Conservation (phyloP, 2,888 invertebrate species). For the Drosophila rellima region DNA sequence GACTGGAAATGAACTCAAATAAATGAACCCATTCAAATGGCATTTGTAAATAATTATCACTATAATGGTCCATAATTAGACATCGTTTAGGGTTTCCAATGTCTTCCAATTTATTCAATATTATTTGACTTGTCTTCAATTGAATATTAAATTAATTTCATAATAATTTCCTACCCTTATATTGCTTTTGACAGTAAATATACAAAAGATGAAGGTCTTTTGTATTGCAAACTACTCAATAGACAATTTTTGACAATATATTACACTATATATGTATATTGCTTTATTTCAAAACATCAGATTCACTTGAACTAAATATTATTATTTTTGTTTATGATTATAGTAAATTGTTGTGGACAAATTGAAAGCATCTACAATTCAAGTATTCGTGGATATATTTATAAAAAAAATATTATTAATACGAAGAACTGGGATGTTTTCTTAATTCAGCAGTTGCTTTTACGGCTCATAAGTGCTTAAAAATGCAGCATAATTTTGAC, state of each 20-base stretch:
- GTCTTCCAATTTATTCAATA: slow-evolving; percentile 18
- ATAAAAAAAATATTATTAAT: neutral
- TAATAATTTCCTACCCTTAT: no score
- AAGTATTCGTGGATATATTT: no score
- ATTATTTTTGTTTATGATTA: no score
- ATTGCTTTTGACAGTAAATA: no score
- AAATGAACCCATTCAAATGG: slow-evolving; percentile 21
- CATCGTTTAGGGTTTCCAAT: slow-evolving; percentile 10
- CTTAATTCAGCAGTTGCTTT: neutral
- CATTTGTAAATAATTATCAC: neutral
- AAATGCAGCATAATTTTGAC: neutral
- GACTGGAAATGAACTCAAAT: slow-evolving; percentile 46
- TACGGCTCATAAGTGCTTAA: neutral
- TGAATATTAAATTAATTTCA: neutral
- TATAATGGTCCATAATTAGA: slow-evolving; percentile 29
- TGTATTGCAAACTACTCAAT: no score
- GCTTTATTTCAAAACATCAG: no score
- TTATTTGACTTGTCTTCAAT: slow-evolving; percentile 7
- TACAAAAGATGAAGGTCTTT: no score
- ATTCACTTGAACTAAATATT: no score
- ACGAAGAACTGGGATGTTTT: neutral
- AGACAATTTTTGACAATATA: no score
- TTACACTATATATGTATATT: no score
- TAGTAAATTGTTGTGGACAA: neutral
- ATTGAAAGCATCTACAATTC: neutral